Conservation (phyloP, 2,888 invertebrate genomes). For the Cerastis rubricosa region DNA sequence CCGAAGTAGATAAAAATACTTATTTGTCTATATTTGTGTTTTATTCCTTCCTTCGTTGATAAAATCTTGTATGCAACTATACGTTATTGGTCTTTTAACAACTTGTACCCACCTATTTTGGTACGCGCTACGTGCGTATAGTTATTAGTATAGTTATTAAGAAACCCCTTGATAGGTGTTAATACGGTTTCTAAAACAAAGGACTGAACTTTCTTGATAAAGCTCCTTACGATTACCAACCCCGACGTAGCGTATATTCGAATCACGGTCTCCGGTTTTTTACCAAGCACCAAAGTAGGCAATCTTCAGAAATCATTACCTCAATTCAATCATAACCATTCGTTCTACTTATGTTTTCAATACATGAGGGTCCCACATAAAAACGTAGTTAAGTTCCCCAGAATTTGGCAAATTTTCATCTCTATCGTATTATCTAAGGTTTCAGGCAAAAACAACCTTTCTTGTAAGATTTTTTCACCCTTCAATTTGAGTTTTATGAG, state of each 20-base stretch:
- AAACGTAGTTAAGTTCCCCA: slow-evolving; percentile 51
- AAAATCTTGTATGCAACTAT: no score
- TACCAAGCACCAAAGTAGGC: slow-evolving; percentile 49
- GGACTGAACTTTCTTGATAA: slow-evolving; percentile 43
- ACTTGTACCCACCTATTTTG: no score
- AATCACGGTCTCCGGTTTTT: slow-evolving; percentile 56
- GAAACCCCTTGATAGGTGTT: slow-evolving; percentile 17
- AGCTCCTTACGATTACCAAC: slow-evolving; percentile 41
- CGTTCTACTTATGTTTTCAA: slow-evolving; percentile 64
- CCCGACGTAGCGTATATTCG: slow-evolving; percentile 55
- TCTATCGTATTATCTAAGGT: slow-evolving; percentile 48
- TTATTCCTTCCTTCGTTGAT: no score
- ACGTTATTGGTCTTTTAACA: no score
- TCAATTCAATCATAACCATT: slow-evolving; percentile 56
- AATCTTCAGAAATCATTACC: slow-evolving; percentile 61
- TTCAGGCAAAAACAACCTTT: slow-evolving; percentile 44
- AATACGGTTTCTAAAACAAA: slow-evolving; percentile 30
- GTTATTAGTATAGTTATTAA: no score
- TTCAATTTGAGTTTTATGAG: slow-evolving; percentile 59
- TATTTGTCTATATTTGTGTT: no score
- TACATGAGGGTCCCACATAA: slow-evolving; percentile 55
- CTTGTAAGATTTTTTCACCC: slow-evolving; percentile 40
- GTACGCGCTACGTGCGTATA: no score
- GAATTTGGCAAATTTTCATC: slow-evolving; percentile 57
- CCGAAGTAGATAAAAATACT: no score